Conservation (phyloP, 1,140 invertebrate species). For the Monomorium pharaonis region DNA sequence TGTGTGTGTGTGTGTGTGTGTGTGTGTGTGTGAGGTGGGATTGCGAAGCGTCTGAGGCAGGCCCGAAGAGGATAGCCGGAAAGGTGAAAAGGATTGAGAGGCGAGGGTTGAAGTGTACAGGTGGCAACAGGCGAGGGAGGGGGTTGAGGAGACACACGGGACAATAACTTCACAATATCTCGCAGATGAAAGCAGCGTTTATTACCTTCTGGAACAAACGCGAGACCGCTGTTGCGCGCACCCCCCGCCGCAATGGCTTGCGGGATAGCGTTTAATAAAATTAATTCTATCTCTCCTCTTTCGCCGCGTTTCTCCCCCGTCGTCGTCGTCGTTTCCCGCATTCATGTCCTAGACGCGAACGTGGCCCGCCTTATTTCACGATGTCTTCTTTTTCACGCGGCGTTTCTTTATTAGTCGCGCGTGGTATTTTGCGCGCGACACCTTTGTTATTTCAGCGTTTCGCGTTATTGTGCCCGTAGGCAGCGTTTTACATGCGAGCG, state of each 20-base stretch:
- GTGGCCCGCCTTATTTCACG: conserved; percentile 58
- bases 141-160: no score
- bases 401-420: conserved; percentile 18
- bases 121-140: neutral
- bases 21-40: conserved; percentile 38
- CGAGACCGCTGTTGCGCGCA: conserved; percentile 47
- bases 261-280: conserved; percentile 71
- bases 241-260: conserved; percentile 50
- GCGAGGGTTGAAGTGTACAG: neutral
- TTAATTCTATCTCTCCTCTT: conserved; percentile 63
- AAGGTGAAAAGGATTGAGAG: conserved; percentile 5
- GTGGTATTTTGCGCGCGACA: conserved; percentile 22
- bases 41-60: conserved; percentile 46
- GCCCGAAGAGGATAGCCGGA: conserved; percentile 46
- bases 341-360: conserved; percentile 37
- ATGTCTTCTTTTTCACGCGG: neutral
- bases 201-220: conserved; percentile 72
- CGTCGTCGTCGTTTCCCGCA: no score
- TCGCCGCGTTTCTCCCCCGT: neutral
- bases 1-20: no score
- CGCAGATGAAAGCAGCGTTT: conserved; percentile 73
- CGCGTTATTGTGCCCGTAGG: conserved; percentile 9
- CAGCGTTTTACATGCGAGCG: conserved; percentile 31
- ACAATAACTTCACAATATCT: conserved; percentile 74
- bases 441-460: conserved; percentile 34